A percentile compares a stretch with the other conserved stretches of the same genome.
These are phyloP conservation scores for Semicossyphus pulcher DNA, from an alignment of 2,113 vertebrate genomes.

Conservation along the genomic window DNA sequence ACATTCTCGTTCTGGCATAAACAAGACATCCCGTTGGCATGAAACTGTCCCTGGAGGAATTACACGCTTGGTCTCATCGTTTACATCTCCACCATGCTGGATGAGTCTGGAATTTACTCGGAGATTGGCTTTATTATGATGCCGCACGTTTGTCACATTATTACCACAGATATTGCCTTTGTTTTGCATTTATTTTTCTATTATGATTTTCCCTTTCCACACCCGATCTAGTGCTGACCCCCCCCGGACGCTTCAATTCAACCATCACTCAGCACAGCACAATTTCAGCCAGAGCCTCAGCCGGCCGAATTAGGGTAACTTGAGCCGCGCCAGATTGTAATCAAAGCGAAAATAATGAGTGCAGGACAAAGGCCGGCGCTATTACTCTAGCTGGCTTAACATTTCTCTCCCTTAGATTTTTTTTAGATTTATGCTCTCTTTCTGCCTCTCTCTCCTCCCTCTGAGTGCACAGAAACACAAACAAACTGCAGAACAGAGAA, in stretches of 20 bases:
- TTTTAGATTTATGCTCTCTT: slow-evolving; percentile 14
- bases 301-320: slow-evolving; percentile 76
- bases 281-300: slow-evolving; percentile 79
- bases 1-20: slow-evolving; percentile 65
- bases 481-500: slow-evolving; percentile 61
- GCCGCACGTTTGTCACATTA: slow-evolving; percentile 38
- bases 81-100: slow-evolving; percentile 58
- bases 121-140: slow-evolving; percentile 47
- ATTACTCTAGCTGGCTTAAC: slow-evolving; percentile 73
- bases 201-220: slow-evolving; percentile 24
- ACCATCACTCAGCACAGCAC: slow-evolving; percentile 82
- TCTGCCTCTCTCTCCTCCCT: slow-evolving; percentile 34
- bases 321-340: slow-evolving; percentile 81
- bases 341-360: slow-evolving; percentile 83
- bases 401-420: slow-evolving; percentile 56
- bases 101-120: slow-evolving; percentile 47
- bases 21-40: slow-evolving; percentile 70
- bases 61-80: slow-evolving; percentile 67
- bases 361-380: slow-evolving; percentile 72
- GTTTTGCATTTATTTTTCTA: slow-evolving; percentile 41
- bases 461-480: slow-evolving; percentile 58
- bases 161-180: slow-evolving; percentile 50
- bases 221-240: slow-evolving; percentile 30
- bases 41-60: slow-evolving; percentile 69
- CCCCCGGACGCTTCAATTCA: slow-evolving; percentile 72